Evolutionary conservation across 2,888 invertebrate genomes (phyloP).

Genomic region (Sialis fuliginosa): DNA sequence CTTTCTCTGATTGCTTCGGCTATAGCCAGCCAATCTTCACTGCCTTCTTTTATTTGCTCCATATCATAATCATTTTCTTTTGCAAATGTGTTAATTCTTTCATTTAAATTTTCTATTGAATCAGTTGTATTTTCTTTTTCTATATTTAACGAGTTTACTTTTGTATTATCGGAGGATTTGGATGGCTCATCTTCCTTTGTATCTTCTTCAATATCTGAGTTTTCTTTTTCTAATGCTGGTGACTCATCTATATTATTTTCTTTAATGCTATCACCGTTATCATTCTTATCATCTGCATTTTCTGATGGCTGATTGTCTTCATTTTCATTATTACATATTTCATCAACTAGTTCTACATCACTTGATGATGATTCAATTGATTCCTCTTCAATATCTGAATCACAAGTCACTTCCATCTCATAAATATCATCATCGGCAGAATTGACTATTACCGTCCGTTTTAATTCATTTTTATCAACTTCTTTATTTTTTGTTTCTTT

Average conservation of each 20-base stretch:
- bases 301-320: background rate
- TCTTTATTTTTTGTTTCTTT: conserved; percentile 3
- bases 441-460: too few relatives aligned
- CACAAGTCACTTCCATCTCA: conserved; percentile 7
- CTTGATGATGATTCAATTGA: conserved; percentile 4
- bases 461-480: conserved; percentile 8
- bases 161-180: background rate
- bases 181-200: background rate
- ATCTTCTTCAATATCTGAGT: background rate
- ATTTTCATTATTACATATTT: conserved; percentile 4
- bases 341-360: conserved; percentile 10
- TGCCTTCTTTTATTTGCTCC: too few relatives aligned
- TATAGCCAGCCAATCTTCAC: conserved; percentile 4
- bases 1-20: conserved; percentile 5
- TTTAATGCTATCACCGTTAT: conserved; percentile 6
- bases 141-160: background rate
- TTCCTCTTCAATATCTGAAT: conserved; percentile 6
- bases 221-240: background rate
- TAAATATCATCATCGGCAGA: conserved; percentile 7
- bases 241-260: background rate
- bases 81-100: too few relatives aligned
- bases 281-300: conserved; percentile 4
- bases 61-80: too few relatives aligned
- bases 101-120: background rate
- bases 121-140: conserved; percentile 1